phyloP scores from a whole-genome alignment of 2,888 invertebrate genomes.

The Nephrotoma guestfalica region DNA sequence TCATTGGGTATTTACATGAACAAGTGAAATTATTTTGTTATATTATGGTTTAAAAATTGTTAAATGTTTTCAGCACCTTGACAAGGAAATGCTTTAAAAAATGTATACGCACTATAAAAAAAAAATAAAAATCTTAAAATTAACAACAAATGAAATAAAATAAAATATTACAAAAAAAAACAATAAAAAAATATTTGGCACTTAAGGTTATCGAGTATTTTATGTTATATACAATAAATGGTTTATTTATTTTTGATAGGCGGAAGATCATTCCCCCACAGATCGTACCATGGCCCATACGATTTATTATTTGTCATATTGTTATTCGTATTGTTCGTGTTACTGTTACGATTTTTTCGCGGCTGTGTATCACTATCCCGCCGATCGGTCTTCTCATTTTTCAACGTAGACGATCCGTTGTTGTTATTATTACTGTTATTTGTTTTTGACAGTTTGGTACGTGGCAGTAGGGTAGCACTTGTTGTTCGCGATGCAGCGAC shows the following conservation, averaged over 20 bases:
- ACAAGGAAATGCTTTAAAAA: background rate
- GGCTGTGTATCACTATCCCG: constrained; percentile 14
- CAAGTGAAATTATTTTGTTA: background rate
- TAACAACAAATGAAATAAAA: constrained; percentile 12
- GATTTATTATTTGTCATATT: constrained; percentile 42
- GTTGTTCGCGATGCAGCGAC: constrained; percentile 25
- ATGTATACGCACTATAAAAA: background rate
- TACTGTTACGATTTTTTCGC: constrained; percentile 15
- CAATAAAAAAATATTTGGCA: constrained; percentile 4
- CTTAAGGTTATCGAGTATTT: background rate
- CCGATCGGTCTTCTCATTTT: constrained; percentile 25
- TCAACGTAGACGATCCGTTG: constrained; percentile 14
- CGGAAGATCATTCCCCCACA: constrained; percentile 60
- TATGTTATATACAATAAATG: background rate
- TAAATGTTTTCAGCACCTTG: background rate
- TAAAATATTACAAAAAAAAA: constrained; percentile 11
- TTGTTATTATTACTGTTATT: constrained; percentile 23
- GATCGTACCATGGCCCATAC: constrained; percentile 80
- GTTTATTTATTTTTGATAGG: constrained; percentile 37
- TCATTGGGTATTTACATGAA: background rate
- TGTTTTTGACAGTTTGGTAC: constrained; percentile 53
- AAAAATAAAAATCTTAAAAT: background rate
- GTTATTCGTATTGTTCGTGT: constrained; percentile 33
- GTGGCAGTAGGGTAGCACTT: constrained; percentile 38
- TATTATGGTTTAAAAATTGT: background rate